Evolutionary conservation across 2,797 vertebrate genomes (phyloP).

Genomic region (Chelidonichthys spinosus): DNA sequence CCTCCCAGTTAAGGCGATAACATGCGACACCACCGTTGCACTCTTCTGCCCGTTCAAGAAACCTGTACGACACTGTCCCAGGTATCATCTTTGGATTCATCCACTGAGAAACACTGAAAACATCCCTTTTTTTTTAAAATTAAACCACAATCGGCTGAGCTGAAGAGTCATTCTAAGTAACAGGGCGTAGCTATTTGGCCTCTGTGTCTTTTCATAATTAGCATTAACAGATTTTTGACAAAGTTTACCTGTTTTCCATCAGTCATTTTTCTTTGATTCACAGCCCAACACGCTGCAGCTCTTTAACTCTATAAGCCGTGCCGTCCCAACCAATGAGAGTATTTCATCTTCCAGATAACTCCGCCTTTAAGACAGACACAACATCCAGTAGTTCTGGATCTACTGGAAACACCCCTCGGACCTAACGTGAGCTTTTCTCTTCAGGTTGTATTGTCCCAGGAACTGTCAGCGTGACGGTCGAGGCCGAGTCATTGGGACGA

Average conservation of each 20-base stretch:
- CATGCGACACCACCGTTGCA: constrained; percentile 94
- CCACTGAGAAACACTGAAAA: neutral
- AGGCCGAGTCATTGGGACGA: constrained; percentile 90
- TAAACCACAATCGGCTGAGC: neutral
- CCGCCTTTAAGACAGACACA: neutral
- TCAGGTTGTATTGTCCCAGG: constrained; percentile 93
- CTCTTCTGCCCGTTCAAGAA: constrained; percentile 94
- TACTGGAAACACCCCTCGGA: neutral
- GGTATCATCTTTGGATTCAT: constrained; percentile 79
- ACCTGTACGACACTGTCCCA: constrained; percentile 93
- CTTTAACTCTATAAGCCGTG: neutral
- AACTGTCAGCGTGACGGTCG: constrained; percentile 90
- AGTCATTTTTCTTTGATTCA: neutral
- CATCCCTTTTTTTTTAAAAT: neutral
- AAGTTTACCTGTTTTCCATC: neutral
- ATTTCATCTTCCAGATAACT: neutral
- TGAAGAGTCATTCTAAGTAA: neutral
- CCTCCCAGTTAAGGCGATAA: constrained; percentile 90
- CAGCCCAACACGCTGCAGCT: neutral
- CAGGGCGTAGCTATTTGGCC: neutral
- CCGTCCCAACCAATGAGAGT: neutral
- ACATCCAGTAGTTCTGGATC: neutral
- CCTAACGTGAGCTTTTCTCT: constrained; percentile 44
- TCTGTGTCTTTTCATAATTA: neutral
- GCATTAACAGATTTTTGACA: neutral